Conservation (phyloP, 2,888 invertebrate species). For the Geotrupes spiniger region DNA sequence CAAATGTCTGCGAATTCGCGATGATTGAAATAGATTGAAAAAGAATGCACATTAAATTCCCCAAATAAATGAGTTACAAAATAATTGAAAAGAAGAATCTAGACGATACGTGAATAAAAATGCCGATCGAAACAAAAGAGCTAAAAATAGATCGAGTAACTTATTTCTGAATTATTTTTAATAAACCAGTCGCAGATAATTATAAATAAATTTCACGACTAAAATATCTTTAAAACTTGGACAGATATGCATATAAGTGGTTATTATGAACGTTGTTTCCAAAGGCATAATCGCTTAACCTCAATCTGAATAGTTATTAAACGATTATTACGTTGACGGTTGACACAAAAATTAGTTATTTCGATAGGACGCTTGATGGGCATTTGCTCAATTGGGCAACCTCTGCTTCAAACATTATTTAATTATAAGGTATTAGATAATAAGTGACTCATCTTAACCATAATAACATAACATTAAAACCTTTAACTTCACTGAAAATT, state of each 20-base stretch:
- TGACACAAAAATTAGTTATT: conserved; percentile 32
- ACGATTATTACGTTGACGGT: conserved; percentile 29
- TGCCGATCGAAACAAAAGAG: conserved; percentile 11
- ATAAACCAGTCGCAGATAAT: conserved; percentile 5
- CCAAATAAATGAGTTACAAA: conserved; percentile 30
- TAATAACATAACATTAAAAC: no score
- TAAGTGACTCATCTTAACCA: no score
- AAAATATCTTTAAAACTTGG: conserved; percentile 13
- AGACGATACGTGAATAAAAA: conserved; percentile 22
- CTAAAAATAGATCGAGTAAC: conserved; percentile 1
- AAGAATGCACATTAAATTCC: conserved; percentile 31
- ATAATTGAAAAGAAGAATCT: conserved; percentile 29
- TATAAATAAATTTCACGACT: conserved; percentile 20
- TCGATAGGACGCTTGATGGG: conserved; percentile 27
- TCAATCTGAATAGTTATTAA: conserved; percentile 28
- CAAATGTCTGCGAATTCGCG: conserved; percentile 27
- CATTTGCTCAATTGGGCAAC: background rate
- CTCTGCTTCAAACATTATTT: no score
- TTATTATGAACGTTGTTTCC: conserved; percentile 25
- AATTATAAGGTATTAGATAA: no score
- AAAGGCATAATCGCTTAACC: conserved; percentile 29
- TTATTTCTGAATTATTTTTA: background rate
- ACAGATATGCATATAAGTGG: background rate
- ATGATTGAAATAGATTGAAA: conserved; percentile 32
- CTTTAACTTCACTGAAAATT: no score